Evolutionary conservation across 2,797 vertebrate species (phyloP).

Genomic region (Tachyglossus aculeatus): DNA sequence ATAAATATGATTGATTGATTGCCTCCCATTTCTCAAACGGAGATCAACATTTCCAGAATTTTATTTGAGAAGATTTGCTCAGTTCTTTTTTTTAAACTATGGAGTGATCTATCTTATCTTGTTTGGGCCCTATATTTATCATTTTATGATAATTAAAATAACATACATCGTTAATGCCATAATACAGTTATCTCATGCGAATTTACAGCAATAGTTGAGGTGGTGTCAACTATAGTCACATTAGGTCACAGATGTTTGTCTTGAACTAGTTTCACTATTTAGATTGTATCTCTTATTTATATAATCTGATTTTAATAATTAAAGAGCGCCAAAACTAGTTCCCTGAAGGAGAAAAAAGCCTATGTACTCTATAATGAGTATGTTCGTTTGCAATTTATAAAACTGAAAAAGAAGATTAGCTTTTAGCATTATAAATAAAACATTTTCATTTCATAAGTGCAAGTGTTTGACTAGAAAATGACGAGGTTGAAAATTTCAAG

Average conservation of each 20-base stretch:
- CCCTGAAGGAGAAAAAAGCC: not conserved
- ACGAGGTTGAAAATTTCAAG: not conserved
- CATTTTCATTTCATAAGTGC: not conserved
- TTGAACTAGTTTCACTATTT: not conserved
- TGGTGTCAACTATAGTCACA: not conserved
- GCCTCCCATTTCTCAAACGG: no score
- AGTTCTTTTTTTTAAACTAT: no score
- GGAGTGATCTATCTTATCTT: no score
- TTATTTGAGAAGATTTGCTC: no score
- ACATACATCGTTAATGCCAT: not conserved
- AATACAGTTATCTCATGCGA: not conserved
- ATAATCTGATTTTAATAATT: constrained; percentile 15
- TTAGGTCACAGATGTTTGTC: not conserved
- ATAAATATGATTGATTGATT: no score
- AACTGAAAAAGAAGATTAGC: not conserved
- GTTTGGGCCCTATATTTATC: no score
- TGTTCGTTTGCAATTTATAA: not conserved
- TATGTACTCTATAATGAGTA: not conserved
- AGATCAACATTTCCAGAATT: no score
- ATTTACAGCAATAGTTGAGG: not conserved
- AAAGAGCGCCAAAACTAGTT: not conserved
- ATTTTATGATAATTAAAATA: no score
- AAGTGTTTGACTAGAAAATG: not conserved
- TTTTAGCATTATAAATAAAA: constrained; percentile 4
- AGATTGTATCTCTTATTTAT: constrained; percentile 10